Evolutionary conservation across 2,797 vertebrate species (phyloP).

Genomic region (Hapalemur alaotrensis): DNA sequence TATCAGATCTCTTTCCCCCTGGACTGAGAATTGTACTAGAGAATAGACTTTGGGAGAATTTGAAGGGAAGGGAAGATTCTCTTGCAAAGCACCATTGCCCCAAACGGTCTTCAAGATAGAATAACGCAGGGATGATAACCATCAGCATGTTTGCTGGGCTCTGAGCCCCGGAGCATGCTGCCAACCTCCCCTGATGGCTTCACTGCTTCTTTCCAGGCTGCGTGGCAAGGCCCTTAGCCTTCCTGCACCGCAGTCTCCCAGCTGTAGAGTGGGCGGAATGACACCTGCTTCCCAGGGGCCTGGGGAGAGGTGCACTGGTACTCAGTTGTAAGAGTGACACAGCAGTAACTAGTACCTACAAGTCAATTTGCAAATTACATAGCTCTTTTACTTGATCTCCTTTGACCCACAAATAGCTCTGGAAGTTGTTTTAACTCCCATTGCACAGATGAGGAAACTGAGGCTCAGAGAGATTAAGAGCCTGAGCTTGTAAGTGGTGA

Average conservation of each 20-base stretch:
- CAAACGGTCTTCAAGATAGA: not conserved
- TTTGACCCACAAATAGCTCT: not conserved
- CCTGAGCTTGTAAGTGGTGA: not conserved
- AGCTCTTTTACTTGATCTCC: not conserved
- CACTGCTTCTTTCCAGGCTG: not conserved
- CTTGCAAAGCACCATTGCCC: not conserved
- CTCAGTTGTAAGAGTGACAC: not conserved
- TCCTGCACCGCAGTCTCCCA: no score
- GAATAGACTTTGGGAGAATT: not conserved
- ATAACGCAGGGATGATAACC: not conserved
- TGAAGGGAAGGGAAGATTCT: not conserved
- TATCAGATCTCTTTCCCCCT: not conserved
- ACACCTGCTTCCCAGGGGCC: not conserved
- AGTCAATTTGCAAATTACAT: not conserved
- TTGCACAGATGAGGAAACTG: not conserved
- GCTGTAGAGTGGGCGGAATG: not conserved
- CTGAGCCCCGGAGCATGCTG: not conserved
- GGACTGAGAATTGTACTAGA: not conserved
- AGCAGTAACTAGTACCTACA: not conserved
- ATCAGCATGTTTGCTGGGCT: fast-evolving
- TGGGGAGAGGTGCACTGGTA: not conserved
- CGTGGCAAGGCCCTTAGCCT: not conserved
- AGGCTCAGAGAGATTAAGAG: not conserved
- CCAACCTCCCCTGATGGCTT: not conserved
- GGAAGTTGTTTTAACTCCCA: not conserved